Evolutionary conservation across 2,113 vertebrate species (phyloP).

Genomic region (Bagarius yarrelli): DNA sequence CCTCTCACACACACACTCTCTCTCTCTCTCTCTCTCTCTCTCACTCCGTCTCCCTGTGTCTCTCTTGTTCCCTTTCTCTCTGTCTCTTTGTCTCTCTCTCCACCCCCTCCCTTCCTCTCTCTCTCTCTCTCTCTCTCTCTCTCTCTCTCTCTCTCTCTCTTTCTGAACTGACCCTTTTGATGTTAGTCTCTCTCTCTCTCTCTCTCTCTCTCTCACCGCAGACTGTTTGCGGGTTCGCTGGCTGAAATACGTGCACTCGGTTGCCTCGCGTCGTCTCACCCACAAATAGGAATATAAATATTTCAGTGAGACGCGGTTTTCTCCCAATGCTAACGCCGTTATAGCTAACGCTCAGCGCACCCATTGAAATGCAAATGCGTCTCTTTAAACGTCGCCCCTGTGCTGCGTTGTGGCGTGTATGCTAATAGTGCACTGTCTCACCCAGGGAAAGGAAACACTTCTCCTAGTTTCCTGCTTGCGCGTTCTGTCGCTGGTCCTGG

Average conservation of each 20-base stretch:
- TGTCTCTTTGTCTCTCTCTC: neutral
- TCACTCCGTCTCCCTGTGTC: too few relatives aligned
- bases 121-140: neutral
- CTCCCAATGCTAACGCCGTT: neutral
- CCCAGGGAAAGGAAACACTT: neutral
- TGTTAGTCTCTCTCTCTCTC: neutral
- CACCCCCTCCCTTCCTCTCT: neutral
- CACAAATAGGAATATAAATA: neutral
- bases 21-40: neutral
- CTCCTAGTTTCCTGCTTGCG: neutral
- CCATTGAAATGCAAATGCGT: constrained; percentile 61
- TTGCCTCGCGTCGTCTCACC: neutral
- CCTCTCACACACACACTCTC: neutral
- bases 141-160: neutral
- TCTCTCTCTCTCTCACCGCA: neutral
- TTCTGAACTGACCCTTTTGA: neutral
- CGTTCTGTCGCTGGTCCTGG: neutral
- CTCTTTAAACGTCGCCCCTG: constrained; percentile 28
- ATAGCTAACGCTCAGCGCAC: constrained; percentile 26
- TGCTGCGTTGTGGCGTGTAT: neutral
- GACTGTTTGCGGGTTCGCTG: neutral
- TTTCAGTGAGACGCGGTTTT: neutral
- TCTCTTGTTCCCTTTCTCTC: too few relatives aligned
- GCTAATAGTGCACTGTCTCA: constrained; percentile 15
- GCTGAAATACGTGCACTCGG: neutral